Conservation (phyloP, 1,140 invertebrate genomes). For the Lordiphosa clarofinis region DNA sequence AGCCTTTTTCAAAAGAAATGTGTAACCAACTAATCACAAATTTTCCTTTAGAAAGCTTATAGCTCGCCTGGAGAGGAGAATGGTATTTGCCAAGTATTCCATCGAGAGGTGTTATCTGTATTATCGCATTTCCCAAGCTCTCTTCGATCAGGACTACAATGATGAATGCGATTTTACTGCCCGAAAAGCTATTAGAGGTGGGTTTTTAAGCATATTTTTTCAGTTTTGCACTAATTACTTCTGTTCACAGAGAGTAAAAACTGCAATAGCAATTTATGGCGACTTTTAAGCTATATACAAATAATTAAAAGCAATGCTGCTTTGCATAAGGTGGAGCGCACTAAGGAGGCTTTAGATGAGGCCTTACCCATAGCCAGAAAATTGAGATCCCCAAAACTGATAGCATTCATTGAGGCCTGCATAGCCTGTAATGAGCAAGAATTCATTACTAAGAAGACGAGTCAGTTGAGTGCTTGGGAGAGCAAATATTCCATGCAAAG, state of each 20-base stretch:
- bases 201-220: neutral
- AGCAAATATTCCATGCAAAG: constrained; percentile 14
- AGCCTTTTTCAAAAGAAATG: neutral
- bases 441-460: constrained; percentile 14
- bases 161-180: constrained; percentile 64
- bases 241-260: constrained; percentile 28
- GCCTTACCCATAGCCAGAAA: constrained; percentile 30
- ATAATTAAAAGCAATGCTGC: constrained; percentile 61
- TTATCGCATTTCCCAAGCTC: constrained; percentile 48
- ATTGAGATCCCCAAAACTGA: constrained; percentile 16
- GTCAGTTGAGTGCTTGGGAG: neutral
- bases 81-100: constrained; percentile 59
- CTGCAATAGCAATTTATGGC: constrained; percentile 58
- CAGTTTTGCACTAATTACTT: too few species aligned
- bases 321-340: constrained; percentile 65
- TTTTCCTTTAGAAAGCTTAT: constrained; percentile 12
- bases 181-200: constrained; percentile 51
- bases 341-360: constrained; percentile 50
- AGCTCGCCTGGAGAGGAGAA: constrained; percentile 48
- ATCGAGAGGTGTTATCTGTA: constrained; percentile 70
- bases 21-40: neutral
- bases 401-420: constrained; percentile 41
- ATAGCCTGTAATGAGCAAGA: constrained; percentile 36
- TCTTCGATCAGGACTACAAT: constrained; percentile 50
- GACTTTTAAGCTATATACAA: constrained; percentile 47